A percentile compares a stretch with the other conserved stretches of the same genome.
phyloP scores from a whole-genome alignment of 2,113 vertebrate genomes.

The Petaurus breviceps region DNA sequence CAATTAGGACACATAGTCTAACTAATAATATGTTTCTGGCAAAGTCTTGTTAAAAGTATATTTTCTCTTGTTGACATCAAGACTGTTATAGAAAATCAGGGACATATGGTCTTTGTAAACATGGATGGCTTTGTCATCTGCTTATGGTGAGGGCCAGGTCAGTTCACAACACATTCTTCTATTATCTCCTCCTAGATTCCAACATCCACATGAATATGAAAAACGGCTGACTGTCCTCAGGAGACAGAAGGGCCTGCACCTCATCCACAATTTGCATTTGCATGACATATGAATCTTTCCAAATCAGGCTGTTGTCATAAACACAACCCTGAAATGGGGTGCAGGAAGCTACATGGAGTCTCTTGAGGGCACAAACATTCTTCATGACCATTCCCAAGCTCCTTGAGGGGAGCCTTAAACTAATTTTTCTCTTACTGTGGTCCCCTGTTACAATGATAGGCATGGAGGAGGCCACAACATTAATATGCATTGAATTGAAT shows the following conservation, averaged over 20 bases:
- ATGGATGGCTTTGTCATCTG: neutral
- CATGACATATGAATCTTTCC: neutral
- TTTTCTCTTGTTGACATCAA: neutral
- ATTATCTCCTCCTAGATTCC: neutral
- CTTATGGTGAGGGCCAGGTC: neutral
- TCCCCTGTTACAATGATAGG: neutral
- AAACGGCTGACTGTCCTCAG: neutral
- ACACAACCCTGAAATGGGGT: accelerated
- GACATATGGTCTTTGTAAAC: neutral
- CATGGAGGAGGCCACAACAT: neutral
- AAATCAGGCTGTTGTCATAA: accelerated
- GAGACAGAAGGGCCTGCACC: neutral
- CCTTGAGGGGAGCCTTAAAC: neutral
- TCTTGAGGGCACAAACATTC: neutral
- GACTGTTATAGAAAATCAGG: neutral
- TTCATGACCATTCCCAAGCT: neutral
- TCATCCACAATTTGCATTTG: neutral
- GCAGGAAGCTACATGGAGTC: neutral
- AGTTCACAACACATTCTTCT: neutral
- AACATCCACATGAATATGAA: neutral
- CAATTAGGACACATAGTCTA: neutral
- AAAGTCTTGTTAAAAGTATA: neutral
- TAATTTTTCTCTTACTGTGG: neutral
- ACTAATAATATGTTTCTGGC: neutral
- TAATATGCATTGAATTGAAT: neutral